A percentile compares a stretch with the other conserved stretches of the same genome.
Evolutionary conservation across 2,888 invertebrate genomes (phyloP).

Genomic region (Biston betularia): DNA sequence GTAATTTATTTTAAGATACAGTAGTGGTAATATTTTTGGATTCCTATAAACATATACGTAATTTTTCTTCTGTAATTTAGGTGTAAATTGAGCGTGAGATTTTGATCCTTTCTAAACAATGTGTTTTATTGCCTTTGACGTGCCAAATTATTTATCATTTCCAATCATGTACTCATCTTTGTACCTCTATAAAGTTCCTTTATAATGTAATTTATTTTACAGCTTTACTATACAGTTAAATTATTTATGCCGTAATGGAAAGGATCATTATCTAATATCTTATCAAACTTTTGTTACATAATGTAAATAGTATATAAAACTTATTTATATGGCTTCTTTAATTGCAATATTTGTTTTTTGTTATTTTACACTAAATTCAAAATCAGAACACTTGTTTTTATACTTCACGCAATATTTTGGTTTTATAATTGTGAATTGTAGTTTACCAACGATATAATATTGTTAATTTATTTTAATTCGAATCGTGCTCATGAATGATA

Average conservation of each 20-base stretch:
- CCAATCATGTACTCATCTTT: conserved; percentile 61
- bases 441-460: conserved; percentile 59
- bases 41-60: conserved; percentile 86
- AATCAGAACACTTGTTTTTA: conserved; percentile 72
- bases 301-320: conserved; percentile 73
- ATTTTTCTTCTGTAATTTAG: conserved; percentile 72
- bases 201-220: conserved; percentile 54
- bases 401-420: conserved; percentile 62
- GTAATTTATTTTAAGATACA: conserved; percentile 85
- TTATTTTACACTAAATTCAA: conserved; percentile 51
- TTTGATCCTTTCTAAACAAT: conserved; percentile 70
- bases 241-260: conserved; percentile 57
- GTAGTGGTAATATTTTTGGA: conserved; percentile 86
- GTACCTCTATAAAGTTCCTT: conserved; percentile 72
- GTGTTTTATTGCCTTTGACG: conserved; percentile 66
- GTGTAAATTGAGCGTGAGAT: conserved; percentile 39
- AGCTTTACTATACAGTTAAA: conserved; percentile 53
- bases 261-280: conserved; percentile 73
- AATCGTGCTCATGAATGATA: conserved; percentile 78
- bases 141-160: conserved; percentile 78
- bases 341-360: conserved; percentile 49
- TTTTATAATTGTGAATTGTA: conserved; percentile 60
- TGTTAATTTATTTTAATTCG: conserved; percentile 74
- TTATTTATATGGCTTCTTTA: conserved; percentile 67
- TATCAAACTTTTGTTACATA: conserved; percentile 67